Base-by-base conservation (phyloP, 2,888 invertebrate genomes). In the Sialis lutaria region DNA sequence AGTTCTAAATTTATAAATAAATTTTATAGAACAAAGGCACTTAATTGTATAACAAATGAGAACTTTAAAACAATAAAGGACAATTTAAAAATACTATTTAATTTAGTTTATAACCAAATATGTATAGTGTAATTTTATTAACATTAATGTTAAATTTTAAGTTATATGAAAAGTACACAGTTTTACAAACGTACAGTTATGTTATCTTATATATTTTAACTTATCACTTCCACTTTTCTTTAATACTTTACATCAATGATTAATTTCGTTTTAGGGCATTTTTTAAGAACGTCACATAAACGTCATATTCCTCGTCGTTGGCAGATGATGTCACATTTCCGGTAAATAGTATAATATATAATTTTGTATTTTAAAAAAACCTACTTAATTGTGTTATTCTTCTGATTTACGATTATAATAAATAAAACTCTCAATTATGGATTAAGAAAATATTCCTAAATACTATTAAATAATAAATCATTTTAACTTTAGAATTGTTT, bases 281-380 rank as follows among this genome's bases (percentile, higher is more conserved):
- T 40, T 30, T 32, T 10, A 47, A 35, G 42, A 37, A 47, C 47
- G 47, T 47, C 47, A 47, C 42, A 47, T 41, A 22, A 22, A 22
- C 22, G 22, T 22, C 22, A 22, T 22, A 22, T 22, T 22, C 22
- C 42, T 33, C 42, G 42, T 47, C 32, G 47, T 47, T 47, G 47
- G 47, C 47, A 47, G 37, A 42, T 47, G 47, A 47, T 47, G 47
- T 47, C 47, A 46, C 46, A 40, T 33, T 43, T 43, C 43, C 43
- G 43, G 43, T 43, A 4, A 31, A 33, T 42, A 12, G 8, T 30
- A 22, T 31, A 42, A 42, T 30, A n/a, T 8, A 31, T 22, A 30
- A 2, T 22, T 22, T 22, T 22, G 22, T 22, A 22, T 22, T 22
- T 22, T 22, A 22, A 22, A 22, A 22, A 22, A 22, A 22, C 22